Conservation (phyloP, 2,113 vertebrate genomes). For the Todiramphus chloris region DNA sequence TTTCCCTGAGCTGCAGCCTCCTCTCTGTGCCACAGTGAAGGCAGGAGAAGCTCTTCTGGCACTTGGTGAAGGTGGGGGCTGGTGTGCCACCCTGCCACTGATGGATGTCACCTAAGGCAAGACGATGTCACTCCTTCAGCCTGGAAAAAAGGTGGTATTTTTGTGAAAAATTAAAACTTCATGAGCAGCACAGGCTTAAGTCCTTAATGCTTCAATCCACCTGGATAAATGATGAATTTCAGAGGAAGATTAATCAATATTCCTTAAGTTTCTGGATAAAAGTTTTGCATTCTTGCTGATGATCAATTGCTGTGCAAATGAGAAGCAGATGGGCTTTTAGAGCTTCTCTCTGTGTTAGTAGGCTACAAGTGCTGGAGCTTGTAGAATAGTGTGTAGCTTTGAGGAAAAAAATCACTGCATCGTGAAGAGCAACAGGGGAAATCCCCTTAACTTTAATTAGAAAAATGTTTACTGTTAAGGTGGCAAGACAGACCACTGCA, state of each 20-base stretch:
- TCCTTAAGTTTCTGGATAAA: neutral
- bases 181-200: neutral
- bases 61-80: neutral
- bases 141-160: neutral
- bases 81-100: fast-evolving
- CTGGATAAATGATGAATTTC: neutral
- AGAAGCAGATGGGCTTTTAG: neutral
- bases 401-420: neutral
- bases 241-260: neutral
- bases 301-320: neutral
- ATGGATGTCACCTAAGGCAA: neutral
- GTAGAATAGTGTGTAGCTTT: neutral
- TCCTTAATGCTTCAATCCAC: neutral
- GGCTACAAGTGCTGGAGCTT: neutral
- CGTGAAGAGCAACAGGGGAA: neutral
- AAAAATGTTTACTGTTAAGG: neutral
- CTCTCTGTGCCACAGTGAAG: neutral
- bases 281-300: neutral
- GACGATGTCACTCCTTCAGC: neutral
- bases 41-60: neutral
- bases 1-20: neutral
- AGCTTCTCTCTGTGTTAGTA: neutral
- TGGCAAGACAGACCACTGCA: neutral
- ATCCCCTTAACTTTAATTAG: neutral
- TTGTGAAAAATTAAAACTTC: neutral